Evolutionary conservation across 2,888 invertebrate species (phyloP), one percentile per base, ranked within the genome.

Genomic region (Scaptomyza cyrtandrae): DNA sequence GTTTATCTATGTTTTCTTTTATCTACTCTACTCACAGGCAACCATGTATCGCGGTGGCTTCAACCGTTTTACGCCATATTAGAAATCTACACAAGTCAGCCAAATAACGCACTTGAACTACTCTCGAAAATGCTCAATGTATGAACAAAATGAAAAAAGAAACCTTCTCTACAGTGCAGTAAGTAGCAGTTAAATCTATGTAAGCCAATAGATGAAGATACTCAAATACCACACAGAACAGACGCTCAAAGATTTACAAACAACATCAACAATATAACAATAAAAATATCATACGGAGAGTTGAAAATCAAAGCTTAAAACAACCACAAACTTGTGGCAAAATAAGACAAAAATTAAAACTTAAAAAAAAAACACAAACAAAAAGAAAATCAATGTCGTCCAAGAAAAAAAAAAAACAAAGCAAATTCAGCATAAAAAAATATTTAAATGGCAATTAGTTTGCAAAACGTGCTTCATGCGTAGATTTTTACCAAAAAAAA

Each of bases 51-150:
- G 98, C 93, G 96, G 97, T 93, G 96, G 97, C 89, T 98, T 97
- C 95, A 98, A 97, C 94, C 95, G 98, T 93, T 98, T 98, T 93
- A 95, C 98, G 93, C 98, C 98, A 90, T 98, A 98, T 93, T 98
- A 94, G 94, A 92, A 70, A 66, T 63, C 78, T 78, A 79, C 78
- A 73, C 74, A 84, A 81, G 83, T 85, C 81, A 86, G 83, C 86
- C 86, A 82, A 86, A 87, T 66, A 87, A 86, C 53, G 79, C 81
- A 85, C 79, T 80, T 77, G 77, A 80, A 80, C 80, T 83, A 87
- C 80, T 85, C 86, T 85, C 85, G 78, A 82, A 73, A 86, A 84
- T 86, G 87, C 87, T 84, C 84, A 84, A 86, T 84, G 71, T 74
- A 81, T 75, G 79, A 80, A 86, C 81, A 84, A 75, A n/a, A n/a